Base-by-base conservation (phyloP, 2,888 invertebrate genomes). In the Heteropelma amictum region DNA sequence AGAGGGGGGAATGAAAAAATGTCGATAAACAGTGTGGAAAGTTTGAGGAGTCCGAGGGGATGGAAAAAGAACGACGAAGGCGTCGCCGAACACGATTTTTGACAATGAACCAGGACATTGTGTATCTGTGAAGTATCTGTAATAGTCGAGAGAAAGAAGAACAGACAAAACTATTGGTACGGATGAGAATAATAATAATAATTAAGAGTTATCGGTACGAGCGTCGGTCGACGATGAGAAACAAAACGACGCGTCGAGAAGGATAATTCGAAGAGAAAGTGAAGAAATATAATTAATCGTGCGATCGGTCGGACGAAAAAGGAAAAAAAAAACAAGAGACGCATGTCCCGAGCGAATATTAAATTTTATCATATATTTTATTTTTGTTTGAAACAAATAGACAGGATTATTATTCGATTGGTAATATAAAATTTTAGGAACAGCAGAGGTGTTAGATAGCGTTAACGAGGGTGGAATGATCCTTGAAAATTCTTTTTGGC, bases 301-400 rank as follows among this genome's bases (percentile, higher is more conserved):
- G n/a, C 14, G 1, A 38, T 38, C 67, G 53, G 63, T 68, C 26
- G 63, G 54, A 67, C 42, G 40, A 71, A 47, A 33, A 72, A 61
- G 58, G n/a, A n/a, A n/a, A n/a, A n/a, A n/a, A n/a, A n/a, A n/a
- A n/a, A n/a, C n/a, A n/a, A n/a, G n/a, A n/a, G n/a, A n/a, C n/a
- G n/a, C n/a, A 76, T 70, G 76, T 76, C 72, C 70, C 75, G 64
- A 75, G 61, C 71, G 63, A 77, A 77, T 79, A 79, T 80, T 80
- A 79, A 79, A 80, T 80, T 74, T 80, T 80, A 79, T 77, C 58
- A 80, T 80, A 80, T 78, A 79, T 80, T 79, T 80, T 79, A 80
- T 80, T 80, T 79, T 78, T 74, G 77, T 79, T 80, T 80, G 78
- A 77, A 72, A 67, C 67, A 33, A 75, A 69, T 79, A 77, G 75